Percentiles rank a stretch among this genome's conserved stretches.
Conservation (phyloP, 2,797 vertebrate genomes). For the Tachyglossus aculeatus region DNA sequence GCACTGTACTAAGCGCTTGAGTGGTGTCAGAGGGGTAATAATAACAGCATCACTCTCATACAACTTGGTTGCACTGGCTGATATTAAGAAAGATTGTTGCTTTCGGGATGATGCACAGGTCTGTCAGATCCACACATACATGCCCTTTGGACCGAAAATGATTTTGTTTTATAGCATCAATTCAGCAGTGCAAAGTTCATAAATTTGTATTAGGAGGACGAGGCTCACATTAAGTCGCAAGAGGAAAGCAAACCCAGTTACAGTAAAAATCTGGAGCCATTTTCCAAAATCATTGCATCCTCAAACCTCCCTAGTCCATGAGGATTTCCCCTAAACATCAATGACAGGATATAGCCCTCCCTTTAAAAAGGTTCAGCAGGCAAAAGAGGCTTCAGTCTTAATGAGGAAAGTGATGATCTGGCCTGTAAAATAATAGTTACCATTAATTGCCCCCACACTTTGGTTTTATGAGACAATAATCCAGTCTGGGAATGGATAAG, state of each 20-base stretch:
- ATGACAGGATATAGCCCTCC: conserved; percentile 64
- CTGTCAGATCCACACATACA: conserved; percentile 71
- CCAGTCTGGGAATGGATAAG: conserved; percentile 59
- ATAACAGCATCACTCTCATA: conserved; percentile 75
- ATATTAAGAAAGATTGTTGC: conserved; percentile 79
- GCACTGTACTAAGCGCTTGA: no score
- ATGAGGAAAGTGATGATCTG: conserved; percentile 49
- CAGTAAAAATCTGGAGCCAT: conserved; percentile 42
- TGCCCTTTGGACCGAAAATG: conserved; percentile 76
- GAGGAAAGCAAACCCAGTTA: conserved; percentile 66
- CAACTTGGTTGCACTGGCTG: conserved; percentile 76
- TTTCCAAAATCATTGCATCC: conserved; percentile 12
- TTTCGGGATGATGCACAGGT: conserved; percentile 69
- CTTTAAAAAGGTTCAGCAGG: conserved; percentile 67
- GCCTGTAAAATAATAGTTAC: conserved; percentile 60
- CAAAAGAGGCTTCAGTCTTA: conserved; percentile 69
- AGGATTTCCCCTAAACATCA: conserved; percentile 70
- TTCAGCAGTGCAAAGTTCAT: conserved; percentile 73
- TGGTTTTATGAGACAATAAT: conserved; percentile 65
- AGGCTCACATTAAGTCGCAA: conserved; percentile 60
- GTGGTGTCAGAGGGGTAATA: conserved; percentile 67
- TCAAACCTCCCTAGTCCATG: conserved; percentile 9
- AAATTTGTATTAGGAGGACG: conserved; percentile 76
- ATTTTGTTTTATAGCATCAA: conserved; percentile 74
- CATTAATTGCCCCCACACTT: conserved; percentile 60